These are phyloP conservation scores for Tapirus indicus DNA, from an alignment of 2,797 vertebrate species.

Conservation along the genomic window DNA sequence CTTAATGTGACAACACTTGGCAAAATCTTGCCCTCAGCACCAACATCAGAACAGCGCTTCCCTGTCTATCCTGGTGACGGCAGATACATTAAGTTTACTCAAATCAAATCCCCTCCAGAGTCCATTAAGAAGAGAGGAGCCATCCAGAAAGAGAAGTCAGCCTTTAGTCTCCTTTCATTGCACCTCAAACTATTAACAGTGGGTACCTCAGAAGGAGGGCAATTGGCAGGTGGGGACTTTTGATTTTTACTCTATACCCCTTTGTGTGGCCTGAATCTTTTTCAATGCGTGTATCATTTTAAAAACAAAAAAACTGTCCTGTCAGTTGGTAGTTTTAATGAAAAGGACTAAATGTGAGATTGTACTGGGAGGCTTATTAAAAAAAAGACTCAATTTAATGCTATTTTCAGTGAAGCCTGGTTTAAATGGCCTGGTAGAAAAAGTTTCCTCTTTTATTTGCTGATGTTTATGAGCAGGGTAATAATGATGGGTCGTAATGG, in stretches of 20 bases:
- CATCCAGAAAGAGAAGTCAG: neutral
- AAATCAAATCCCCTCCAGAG: neutral
- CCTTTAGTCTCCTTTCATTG: neutral
- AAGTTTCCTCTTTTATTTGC: conserved; percentile 53
- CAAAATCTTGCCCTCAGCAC: neutral
- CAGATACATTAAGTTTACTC: neutral
- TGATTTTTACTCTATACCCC: neutral
- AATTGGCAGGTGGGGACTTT: neutral
- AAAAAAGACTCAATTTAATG: conserved; percentile 33
- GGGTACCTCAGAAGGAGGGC: neutral
- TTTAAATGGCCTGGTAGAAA: conserved; percentile 55
- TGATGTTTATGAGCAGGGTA: conserved; percentile 20
- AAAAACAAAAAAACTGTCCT: neutral
- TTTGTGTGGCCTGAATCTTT: conserved; percentile 24
- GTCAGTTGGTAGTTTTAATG: conserved; percentile 49
- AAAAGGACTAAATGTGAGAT: conserved; percentile 37
- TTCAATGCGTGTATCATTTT: neutral
- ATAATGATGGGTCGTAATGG: conserved; percentile 69
- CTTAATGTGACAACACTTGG: neutral
- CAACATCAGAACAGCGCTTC: neutral
- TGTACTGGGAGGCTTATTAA: neutral
- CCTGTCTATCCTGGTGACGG: neutral
- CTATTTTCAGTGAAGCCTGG: conserved; percentile 59
- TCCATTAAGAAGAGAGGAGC: neutral
- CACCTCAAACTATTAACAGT: neutral